These are phyloP conservation scores for Catocala fraxini DNA, from an alignment of 2,888 invertebrate genomes.

Conservation along the genomic window DNA sequence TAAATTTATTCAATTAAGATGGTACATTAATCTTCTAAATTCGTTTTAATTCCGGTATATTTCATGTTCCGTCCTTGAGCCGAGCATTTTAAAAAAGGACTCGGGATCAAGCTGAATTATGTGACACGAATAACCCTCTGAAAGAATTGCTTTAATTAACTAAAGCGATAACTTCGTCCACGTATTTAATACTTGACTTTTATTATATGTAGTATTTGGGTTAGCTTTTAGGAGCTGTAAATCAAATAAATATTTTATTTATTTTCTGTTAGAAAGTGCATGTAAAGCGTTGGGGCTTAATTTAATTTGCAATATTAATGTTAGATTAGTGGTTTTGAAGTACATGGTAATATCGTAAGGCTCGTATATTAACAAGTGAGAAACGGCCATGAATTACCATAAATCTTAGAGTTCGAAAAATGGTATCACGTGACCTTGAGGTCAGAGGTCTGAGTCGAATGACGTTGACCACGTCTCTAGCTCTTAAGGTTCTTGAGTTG, in stretches of 20 bases:
- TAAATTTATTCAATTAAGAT: constrained; percentile 35
- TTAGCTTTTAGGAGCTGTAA: constrained; percentile 8
- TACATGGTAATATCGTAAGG: no score
- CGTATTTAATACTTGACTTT: constrained; percentile 16
- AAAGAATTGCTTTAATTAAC: constrained; percentile 40
- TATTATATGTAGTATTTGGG: constrained; percentile 10
- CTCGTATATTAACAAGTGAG: no score
- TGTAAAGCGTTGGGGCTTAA: background rate
- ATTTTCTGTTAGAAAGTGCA: constrained; percentile 8
- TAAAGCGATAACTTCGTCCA: constrained; percentile 22
- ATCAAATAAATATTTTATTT: constrained; percentile 19
- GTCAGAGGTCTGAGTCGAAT: no score
- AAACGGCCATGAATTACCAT: no score
- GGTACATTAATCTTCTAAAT: constrained; percentile 29
- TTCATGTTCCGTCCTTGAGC: constrained; percentile 15
- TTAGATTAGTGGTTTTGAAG: background rate
- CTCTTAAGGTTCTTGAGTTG: no score
- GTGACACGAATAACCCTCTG: constrained; percentile 20
- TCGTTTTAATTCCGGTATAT: constrained; percentile 17
- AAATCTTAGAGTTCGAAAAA: no score
- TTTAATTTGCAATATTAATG: background rate
- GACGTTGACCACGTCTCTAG: no score
- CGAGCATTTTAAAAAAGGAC: constrained; percentile 23
- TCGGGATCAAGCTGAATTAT: constrained; percentile 17
- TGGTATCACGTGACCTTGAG: no score